Base-by-base conservation (phyloP, 2,113 vertebrate species). In the Felis chaus region DNA sequence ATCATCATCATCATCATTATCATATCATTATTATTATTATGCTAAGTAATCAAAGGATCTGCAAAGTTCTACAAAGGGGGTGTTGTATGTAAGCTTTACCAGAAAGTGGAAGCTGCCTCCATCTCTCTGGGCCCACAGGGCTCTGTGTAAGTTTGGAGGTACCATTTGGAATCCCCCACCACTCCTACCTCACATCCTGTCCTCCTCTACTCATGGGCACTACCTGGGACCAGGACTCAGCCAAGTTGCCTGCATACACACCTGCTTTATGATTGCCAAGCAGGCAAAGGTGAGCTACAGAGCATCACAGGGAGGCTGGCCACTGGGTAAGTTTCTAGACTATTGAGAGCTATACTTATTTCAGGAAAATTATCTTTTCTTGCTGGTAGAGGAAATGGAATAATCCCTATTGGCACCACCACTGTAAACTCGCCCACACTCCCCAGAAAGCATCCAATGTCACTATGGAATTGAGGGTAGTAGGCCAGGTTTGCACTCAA, bases 151-250 rank as follows among this genome's bases (percentile, higher is more conserved):
- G 41, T 27, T 66, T 74, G 48, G 45, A 53, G 27, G 10, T 18
- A n/a, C 33, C 10, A 33, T 31, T 73, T 63, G 41, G 13, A 29
- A 39, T 82, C 33, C 31, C 13, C 8, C 8, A 36, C 11, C 25
- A 39, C 7, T 12, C 1, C 4, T 5, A 29, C 7, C 10, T 4
- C 7, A 55, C 3, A 4, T 61, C 18, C 31, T 66, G 7, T 66
- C 6, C 5, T n/a, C 33, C 1, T 48, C 69, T 29, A 19, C 18
- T 69, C 4, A 12, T 7, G 57, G 48, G 29, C 65, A 65, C 9
- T 31, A 4, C 14, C 39, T 12, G 39, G 11, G 8, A n/a, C 29
- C 16, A 45, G 16, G 7, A 61, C 7, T 16, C 18, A 84, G 8
- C 1, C 36, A 45, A 69, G 36, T 1, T 3, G 33, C 71, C 16